Base-by-base conservation (phyloP, 2,797 vertebrate species). In the Sardinella longiceps region DNA sequence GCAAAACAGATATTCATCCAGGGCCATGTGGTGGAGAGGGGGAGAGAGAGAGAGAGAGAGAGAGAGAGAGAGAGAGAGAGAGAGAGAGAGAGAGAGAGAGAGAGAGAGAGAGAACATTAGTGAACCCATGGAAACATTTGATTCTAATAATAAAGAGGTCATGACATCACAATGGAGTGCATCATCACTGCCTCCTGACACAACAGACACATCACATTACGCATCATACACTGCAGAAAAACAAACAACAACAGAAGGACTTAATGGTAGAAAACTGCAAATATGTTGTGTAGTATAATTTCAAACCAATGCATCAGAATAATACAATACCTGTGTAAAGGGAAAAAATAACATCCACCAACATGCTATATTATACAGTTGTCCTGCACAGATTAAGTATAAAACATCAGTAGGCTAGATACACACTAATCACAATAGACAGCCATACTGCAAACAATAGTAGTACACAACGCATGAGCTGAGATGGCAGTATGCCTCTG, bases 131-230 rank as follows among this genome's bases (percentile, higher is more conserved):
- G 63, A 30, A 33, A 70, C 63, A 70, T 70, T 30, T 12, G 0
- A 70, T 70, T 70, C 63, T 37, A 30, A 30, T 37, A 28, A 70
- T 70, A 30, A 70, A 70, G 28, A 15, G 15, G 14, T 30, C 14
- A 33, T 70, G 63, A 70, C 63, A 70, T 70, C 63, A 70, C 37
- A 70, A 70, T 70, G n/a, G 25, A 25, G 28, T 63, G 63, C 28
- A 25, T 70, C 63, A 37, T 70, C 11, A 70, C 10, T 30, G 63
- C 33, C 28, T 2, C 25, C 25, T 28, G 63, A 66, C 63, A 66
- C 63, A 66, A 33, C 28, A 70, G 63, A 70, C 37, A 30, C 11
- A 66, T 66, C 25, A 30, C 60, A 66, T 23, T 0, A 60, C 18
- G 58, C 58, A 60, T 28, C 60, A 66, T 33, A 30, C 10, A 5